These are phyloP conservation scores for Pangasius sanitwongsei DNA, from an alignment of 2,797 vertebrate species.

Conservation along the genomic window DNA sequence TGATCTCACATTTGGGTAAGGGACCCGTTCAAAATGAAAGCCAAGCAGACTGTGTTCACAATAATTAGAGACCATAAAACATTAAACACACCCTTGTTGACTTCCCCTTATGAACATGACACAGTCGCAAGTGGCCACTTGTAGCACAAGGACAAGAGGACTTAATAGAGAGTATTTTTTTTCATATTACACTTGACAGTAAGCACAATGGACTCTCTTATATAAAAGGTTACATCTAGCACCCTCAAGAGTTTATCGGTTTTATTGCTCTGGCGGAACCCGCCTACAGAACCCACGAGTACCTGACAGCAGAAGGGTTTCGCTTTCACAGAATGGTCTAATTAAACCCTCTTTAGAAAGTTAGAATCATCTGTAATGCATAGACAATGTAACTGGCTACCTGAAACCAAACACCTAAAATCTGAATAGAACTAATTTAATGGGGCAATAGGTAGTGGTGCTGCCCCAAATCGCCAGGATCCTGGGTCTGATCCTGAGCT, in stretches of 20 bases:
- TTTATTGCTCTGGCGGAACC: background rate
- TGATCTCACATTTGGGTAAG: background rate
- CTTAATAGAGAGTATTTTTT: background rate
- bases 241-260: background rate
- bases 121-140: background rate
- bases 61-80: constrained; percentile 1
- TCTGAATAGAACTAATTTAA: background rate
- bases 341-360: background rate
- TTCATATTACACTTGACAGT: background rate
- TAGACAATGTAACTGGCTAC: background rate
- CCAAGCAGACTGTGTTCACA: background rate
- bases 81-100: background rate
- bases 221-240: background rate
- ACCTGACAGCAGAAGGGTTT: background rate
- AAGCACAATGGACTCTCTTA: background rate
- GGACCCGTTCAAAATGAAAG: background rate
- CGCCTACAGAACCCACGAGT: background rate
- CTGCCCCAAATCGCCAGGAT: background rate
- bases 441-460: background rate
- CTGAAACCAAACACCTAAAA: background rate
- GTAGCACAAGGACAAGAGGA: background rate
- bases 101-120: background rate
- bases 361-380: background rate
- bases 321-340: background rate
- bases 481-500: background rate